These are phyloP conservation scores for Machaerirhynchus nigripectus DNA, from an alignment of 2,113 vertebrate species.

Conservation along the genomic window DNA sequence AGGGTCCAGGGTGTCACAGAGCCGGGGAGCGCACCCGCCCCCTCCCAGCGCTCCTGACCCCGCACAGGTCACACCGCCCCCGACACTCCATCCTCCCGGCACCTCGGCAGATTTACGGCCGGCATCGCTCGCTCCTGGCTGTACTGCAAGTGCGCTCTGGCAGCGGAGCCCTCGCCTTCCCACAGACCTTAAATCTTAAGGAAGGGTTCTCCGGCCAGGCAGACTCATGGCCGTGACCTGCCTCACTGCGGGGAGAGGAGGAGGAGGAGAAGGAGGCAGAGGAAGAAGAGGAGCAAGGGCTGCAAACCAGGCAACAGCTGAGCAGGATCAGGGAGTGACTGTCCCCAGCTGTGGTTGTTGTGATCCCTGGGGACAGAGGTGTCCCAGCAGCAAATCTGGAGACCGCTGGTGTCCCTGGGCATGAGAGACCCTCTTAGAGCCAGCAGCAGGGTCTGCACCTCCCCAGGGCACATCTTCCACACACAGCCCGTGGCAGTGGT, in stretches of 20 bases:
- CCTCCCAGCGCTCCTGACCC: accelerated
- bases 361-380: background rate
- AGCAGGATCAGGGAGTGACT: background rate
- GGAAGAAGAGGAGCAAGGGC: background rate
- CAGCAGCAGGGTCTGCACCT: background rate
- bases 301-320: background rate
- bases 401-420: background rate
- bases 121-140: background rate
- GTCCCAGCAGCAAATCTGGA: background rate
- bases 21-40: accelerated
- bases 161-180: background rate
- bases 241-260: accelerated
- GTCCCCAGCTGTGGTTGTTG: accelerated
- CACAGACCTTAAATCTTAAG: background rate
- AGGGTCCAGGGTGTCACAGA: background rate
- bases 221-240: background rate
- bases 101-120: background rate
- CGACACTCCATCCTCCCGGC: accelerated
- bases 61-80: accelerated
- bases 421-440: background rate
- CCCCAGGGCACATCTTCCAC: background rate
- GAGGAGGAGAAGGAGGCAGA: background rate
- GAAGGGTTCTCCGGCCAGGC: background rate
- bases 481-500: background rate
- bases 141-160: accelerated